phyloP scores from a whole-genome alignment of 1,140 invertebrate genomes.

The Pteromalus puparum region DNA sequence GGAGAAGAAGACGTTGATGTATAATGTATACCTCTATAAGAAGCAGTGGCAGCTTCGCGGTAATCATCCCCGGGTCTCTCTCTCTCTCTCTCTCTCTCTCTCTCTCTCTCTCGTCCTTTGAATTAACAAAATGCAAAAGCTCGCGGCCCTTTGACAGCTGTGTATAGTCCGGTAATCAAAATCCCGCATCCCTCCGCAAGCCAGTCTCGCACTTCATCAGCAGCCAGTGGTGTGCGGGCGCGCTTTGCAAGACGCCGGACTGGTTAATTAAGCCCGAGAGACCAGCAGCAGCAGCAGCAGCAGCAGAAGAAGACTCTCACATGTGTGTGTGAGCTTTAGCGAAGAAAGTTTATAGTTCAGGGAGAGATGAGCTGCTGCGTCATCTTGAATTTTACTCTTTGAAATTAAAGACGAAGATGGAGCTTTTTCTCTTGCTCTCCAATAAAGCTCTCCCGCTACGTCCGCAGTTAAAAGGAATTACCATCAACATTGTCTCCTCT shows the following conservation, averaged over 20 bases:
- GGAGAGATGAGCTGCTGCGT: not conserved
- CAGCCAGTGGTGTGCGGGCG: not conserved
- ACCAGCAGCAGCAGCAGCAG: not conserved
- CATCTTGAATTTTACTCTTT: not conserved
- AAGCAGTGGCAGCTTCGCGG: not conserved
- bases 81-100: too few species aligned
- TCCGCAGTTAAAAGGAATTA: not conserved
- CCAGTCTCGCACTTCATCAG: not conserved
- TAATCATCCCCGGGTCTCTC: not conserved
- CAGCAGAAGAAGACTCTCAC: not conserved
- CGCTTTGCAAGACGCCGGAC: not conserved
- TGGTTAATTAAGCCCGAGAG: not conserved
- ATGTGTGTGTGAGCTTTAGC: not conserved
- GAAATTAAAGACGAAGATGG: not conserved
- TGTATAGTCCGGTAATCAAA: not conserved
- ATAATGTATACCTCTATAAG: not conserved
- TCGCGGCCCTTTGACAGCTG: not conserved
- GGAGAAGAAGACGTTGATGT: too few species aligned
- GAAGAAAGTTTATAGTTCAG: too few species aligned
- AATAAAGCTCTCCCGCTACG: too few species aligned
- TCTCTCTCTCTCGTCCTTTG: not conserved
- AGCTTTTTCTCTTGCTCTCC: not conserved
- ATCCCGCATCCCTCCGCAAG: not conserved
- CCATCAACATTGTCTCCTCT: not conserved
- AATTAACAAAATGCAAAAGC: conserved; percentile 8